Percentiles rank a stretch among this genome's conserved stretches.
phyloP scores from a whole-genome alignment of 2,888 invertebrate species.

The Drosophila buzzatii region DNA sequence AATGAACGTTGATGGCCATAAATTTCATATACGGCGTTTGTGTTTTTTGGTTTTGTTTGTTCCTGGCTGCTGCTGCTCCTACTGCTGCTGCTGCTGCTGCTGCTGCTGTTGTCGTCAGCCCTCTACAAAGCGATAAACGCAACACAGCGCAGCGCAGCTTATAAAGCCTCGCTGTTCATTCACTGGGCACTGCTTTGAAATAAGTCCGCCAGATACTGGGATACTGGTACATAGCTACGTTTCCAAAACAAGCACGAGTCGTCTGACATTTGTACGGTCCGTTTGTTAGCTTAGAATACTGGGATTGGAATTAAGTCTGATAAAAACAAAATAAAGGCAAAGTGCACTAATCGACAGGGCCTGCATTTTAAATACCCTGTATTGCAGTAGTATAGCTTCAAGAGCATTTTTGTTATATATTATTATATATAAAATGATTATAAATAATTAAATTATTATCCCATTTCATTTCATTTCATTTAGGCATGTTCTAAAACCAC shows the following conservation, averaged over 20 bases:
- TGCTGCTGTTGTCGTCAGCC: slow-evolving; percentile 40
- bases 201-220: slow-evolving; percentile 73
- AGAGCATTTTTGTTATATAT: too few species aligned
- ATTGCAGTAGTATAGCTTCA: not conserved
- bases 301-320: slow-evolving; percentile 23
- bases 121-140: slow-evolving; percentile 74
- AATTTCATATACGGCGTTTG: slow-evolving; percentile 77
- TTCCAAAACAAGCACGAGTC: slow-evolving; percentile 51
- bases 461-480: too few species aligned
- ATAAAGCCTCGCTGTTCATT: slow-evolving; percentile 43
- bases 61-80: slow-evolving; percentile 29
- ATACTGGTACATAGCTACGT: slow-evolving; percentile 49
- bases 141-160: slow-evolving; percentile 33
- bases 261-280: slow-evolving; percentile 25
- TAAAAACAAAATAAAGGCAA: slow-evolving; percentile 7
- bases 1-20: slow-evolving; percentile 83
- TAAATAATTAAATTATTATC: too few species aligned
- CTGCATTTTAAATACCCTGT: not conserved
- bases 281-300: slow-evolving; percentile 38
- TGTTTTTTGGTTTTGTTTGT: slow-evolving; percentile 48
- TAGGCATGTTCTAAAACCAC: not conserved
- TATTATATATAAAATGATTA: too few species aligned
- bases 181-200: slow-evolving; percentile 77
- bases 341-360: slow-evolving; percentile 1
- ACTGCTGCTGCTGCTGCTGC: too few species aligned